Base-by-base conservation (phyloP, 2,113 vertebrate genomes). In the Paradoxurus hermaphroditus region DNA sequence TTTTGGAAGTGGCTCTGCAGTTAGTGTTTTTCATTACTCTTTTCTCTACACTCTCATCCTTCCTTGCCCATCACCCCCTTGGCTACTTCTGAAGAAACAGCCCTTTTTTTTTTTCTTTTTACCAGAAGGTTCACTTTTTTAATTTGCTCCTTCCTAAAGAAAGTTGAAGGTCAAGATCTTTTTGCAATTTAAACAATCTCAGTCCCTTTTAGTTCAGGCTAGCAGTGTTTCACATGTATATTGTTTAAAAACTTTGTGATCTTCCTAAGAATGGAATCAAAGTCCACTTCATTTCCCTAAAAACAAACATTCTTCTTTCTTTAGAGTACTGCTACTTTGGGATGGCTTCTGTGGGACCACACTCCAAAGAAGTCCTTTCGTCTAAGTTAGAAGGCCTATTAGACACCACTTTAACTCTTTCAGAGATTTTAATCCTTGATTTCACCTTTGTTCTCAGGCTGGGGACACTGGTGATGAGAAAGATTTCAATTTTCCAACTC, bases 191-290 rank as follows among this genome's bases (percentile, higher is more conserved):
- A n/a, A 94, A 79, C 25, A 79, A 15, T 41, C 12, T 90, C 27
- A 46, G 46, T 87, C 25, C 21, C 62, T 89, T 90, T 97, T 68
- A 70, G 63, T 86, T 39, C 19, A 90, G 31, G 44, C 53, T 56
- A 13, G 2, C 49, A 70, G 11, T 79, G 53, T 62, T 89, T 91
- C 29, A 70, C 79, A 95, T 8, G 19, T 59, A 29, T 56, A 46
- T 51, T 89, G 53, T 19, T 39, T 92, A 63, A 65, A 97, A 91
- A 44, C 41, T 82, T 62, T 62, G 41, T 94, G 84, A 89, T 96
- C 83, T 91, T 94, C 11, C 16, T 70, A 15, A 41, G 75, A 97
- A 56, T 27, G 51, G n/a, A 95, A 85, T 68, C 29, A 91, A 91
- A 96, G 23, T 34, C 5, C 27, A 77, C 14, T 34, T 14, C 70